Evolutionary conservation across 1,140 invertebrate genomes (phyloP).

Genomic region (Radopholus similis): DNA sequence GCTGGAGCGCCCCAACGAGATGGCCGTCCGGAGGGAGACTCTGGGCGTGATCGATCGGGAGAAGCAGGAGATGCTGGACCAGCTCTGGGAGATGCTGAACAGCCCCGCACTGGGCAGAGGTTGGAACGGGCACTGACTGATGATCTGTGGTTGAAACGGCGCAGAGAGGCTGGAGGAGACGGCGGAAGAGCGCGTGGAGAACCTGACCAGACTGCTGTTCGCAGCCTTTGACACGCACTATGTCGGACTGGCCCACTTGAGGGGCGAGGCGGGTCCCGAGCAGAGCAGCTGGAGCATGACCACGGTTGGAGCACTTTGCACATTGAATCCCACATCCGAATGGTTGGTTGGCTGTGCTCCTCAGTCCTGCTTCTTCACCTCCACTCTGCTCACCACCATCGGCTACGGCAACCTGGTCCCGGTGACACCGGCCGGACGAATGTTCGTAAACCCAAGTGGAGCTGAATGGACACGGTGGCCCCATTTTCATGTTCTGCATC

Average conservation of each 20-base stretch:
- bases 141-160: background rate
- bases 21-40: conserved; percentile 35
- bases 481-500: conserved; percentile 59
- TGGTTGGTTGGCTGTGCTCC: background rate
- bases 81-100: conserved; percentile 37
- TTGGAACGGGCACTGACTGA: background rate
- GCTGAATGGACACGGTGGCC: conserved; percentile 39
- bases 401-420: conserved; percentile 59
- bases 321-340: background rate
- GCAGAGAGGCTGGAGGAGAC: conserved; percentile 12
- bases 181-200: conserved; percentile 51
- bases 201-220: conserved; percentile 53
- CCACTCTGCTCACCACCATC: conserved; percentile 59
- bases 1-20: conserved; percentile 43
- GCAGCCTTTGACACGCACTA: conserved; percentile 60
- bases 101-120: conserved; percentile 10
- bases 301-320: conserved; percentile 26
- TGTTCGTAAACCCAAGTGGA: too few species aligned
- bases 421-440: conserved; percentile 22
- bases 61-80: conserved; percentile 34
- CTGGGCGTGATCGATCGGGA: conserved; percentile 32
- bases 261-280: conserved; percentile 12
- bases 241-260: conserved; percentile 35
- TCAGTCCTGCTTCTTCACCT: conserved; percentile 55
- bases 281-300: conserved; percentile 55